Base-by-base conservation (phyloP, 2,113 vertebrate genomes). In the Antechinus stuartii region DNA sequence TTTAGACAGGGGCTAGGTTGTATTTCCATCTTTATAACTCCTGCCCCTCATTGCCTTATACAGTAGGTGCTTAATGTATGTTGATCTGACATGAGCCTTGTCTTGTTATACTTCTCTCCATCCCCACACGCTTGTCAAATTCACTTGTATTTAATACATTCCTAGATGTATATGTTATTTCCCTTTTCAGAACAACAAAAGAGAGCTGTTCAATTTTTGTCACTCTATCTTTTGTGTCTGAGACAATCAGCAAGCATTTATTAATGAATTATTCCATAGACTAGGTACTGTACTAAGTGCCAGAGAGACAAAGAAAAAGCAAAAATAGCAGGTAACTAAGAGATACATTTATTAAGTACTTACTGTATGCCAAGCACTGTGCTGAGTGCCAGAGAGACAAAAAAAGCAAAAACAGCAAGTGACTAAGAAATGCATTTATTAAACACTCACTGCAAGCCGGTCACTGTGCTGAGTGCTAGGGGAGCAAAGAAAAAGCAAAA, bases 21-120 rank as follows among this genome's bases (percentile, higher is more conserved):
- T 52, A 42, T 89, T 90, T 94, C 53, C 2, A 23, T 42, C 19
- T 84, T 8, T 35, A 0, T 1, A 7, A 2, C 7, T 2, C n/a
- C 0, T 7, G 2, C 7, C 1, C n/a, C 0, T 7, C 2, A 6
- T 0, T 0, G 0, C 4, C 35, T 23, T 68, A 68, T 2, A 76
- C 35, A n/a, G 14, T 76, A n/a, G 61, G 46, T 54, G 49, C 19
- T 2, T 68, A 89, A 76, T 76, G 19, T 19, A n/a, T 19, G 35
- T n/a, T 76, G 35, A 76, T n/a, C 35, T 76, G 16, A 4, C 12
- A 76, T 76, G 61, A 76, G 35, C 5, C 16, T 42, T 84, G 19
- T 76, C 35, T 35, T 42, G 19, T 42, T 19, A 7, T 23, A 42
- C 16, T 23, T 7, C n/a, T 2, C 26, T n/a, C n/a, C 5, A 22